These are phyloP conservation scores for Morpho achilles DNA, from an alignment of 2,888 invertebrate genomes.

Conservation along the genomic window DNA sequence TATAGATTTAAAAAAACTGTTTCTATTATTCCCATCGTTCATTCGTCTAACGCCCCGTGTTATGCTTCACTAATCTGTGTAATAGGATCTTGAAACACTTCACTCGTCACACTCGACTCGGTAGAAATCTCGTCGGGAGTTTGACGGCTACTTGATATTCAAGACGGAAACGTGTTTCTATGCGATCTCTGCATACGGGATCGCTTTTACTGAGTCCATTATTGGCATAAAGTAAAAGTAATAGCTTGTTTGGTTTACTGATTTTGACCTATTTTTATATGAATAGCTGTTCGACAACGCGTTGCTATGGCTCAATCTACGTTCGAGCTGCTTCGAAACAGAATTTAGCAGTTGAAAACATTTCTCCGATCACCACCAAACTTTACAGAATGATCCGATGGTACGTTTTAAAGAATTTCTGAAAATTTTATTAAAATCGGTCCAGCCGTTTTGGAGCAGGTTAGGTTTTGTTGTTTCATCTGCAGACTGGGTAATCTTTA, in stretches of 20 bases:
- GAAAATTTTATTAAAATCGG: too few species aligned
- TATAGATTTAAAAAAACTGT: slow-evolving; percentile 12
- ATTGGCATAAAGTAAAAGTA: slow-evolving; percentile 15
- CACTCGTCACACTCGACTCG: slow-evolving; percentile 34
- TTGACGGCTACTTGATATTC: slow-evolving; percentile 26
- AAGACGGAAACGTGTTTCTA: slow-evolving; percentile 24
- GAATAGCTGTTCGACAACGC: too few species aligned
- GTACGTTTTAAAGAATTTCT: too few species aligned
- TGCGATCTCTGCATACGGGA: slow-evolving; percentile 18
- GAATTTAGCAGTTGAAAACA: too few species aligned
- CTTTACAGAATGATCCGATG: too few species aligned
- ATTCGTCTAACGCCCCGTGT: slow-evolving; percentile 31
- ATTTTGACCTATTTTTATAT: too few species aligned
- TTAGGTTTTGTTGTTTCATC: too few species aligned
- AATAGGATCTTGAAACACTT: slow-evolving; percentile 30
- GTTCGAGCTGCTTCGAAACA: too few species aligned
- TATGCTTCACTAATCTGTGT: slow-evolving; percentile 33
- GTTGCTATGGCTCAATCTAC: too few species aligned
- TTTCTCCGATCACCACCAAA: too few species aligned
- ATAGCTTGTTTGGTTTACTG: slow-evolving; percentile 8
- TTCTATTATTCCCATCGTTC: slow-evolving; percentile 11
- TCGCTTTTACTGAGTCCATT: slow-evolving; percentile 14
- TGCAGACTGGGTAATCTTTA: too few species aligned
- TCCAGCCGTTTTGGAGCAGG: too few species aligned
- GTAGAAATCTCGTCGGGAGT: slow-evolving; percentile 33